phyloP scores from a whole-genome alignment of 2,797 vertebrate species.

The Clarias fuscus region DNA sequence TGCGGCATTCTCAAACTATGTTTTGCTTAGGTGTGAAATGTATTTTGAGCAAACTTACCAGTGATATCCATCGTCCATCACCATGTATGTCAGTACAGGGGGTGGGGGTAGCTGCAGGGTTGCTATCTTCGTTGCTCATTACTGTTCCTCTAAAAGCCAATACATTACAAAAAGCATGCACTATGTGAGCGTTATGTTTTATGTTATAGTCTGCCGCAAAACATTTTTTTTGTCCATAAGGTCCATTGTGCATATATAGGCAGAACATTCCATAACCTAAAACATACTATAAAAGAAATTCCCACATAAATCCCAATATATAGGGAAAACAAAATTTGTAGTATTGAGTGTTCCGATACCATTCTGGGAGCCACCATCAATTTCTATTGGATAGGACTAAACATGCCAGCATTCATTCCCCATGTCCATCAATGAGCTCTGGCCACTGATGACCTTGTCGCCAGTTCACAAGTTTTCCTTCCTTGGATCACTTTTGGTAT shows the following conservation, averaged over 20 bases:
- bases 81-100: conserved; percentile 81
- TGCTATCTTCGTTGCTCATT: conserved; percentile 81
- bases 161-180: background rate
- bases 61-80: conserved; percentile 88
- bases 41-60: conserved; percentile 74
- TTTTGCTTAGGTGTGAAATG: background rate
- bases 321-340: too few relatives aligned
- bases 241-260: background rate
- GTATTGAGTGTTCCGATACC: too few relatives aligned
- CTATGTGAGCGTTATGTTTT: background rate
- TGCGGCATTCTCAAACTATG: background rate
- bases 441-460: too few relatives aligned
- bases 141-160: conserved; percentile 43
- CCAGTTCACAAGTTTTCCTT: too few relatives aligned
- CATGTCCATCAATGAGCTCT: too few relatives aligned
- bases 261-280: too few relatives aligned
- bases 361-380: too few relatives aligned
- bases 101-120: conserved; percentile 85
- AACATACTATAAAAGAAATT: background rate
- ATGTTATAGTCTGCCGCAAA: background rate
- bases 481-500: too few relatives aligned
- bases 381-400: too few relatives aligned
- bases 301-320: background rate
- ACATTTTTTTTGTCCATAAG: background rate
- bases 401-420: too few relatives aligned